phyloP scores from a whole-genome alignment of 2,113 vertebrate genomes.

The Rhinoderma darwinii region DNA sequence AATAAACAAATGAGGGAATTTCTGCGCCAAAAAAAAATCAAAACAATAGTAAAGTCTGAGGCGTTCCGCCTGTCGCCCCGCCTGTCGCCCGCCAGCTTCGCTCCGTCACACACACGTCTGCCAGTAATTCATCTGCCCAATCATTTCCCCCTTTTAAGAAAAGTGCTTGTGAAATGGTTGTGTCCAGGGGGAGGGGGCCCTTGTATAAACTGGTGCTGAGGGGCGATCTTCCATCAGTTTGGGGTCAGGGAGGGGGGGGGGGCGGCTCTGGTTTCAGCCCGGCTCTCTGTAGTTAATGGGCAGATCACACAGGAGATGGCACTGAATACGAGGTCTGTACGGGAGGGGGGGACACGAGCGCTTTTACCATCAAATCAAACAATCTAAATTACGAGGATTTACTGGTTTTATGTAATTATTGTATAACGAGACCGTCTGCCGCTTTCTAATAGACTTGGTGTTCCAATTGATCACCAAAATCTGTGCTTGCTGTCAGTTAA shows the following conservation, averaged over 20 bases:
- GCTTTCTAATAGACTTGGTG: no score
- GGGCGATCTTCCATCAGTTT: not conserved
- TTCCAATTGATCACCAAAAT: no score
- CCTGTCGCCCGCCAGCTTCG: not conserved
- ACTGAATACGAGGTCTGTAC: no score
- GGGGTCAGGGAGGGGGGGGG: not conserved
- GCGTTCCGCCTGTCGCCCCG: not conserved
- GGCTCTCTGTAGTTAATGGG: not conserved
- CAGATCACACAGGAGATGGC: not conserved
- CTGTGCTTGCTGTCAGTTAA: no score
- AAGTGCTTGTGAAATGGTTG: slow-evolving; percentile 18
- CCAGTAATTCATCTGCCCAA: not conserved
- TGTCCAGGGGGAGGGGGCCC: not conserved
- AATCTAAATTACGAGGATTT: no score
- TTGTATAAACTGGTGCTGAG: not conserved
- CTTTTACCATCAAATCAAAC: no score
- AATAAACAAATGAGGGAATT: not conserved
- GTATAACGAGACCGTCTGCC: no score
- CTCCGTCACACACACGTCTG: not conserved
- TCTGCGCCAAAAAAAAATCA: not conserved
- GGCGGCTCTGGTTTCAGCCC: no score
- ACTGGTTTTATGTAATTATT: no score
- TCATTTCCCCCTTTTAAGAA: slow-evolving; percentile 24
- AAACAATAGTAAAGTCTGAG: not conserved
- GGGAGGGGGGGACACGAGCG: no score